Base-by-base conservation (phyloP, 2,888 invertebrate species). In the Xanthorhoe spadicearia region DNA sequence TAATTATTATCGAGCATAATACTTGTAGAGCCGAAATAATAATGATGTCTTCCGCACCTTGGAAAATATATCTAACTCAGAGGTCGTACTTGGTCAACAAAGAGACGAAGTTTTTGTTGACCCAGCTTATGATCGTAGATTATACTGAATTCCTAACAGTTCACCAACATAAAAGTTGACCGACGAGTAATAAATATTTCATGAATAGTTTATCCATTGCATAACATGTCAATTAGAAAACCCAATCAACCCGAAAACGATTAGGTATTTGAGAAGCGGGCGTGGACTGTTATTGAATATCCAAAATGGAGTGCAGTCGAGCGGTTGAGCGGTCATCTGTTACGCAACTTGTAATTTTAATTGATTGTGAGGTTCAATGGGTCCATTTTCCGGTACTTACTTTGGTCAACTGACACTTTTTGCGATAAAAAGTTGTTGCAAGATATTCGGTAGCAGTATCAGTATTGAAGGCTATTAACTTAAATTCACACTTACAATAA, bases 271-370 rank as follows among this genome's bases (percentile, higher is more conserved):
- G 17, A 68, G 68, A 63, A 52, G 48, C 66, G 71, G 64, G 65
- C 70, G 55, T 69, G 48, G 43, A 61, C 66, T 55, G 55, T 67
- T 71, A 70, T 69, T 68, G 63, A 60, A 66, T 54, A 59, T 68
- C 69, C 63, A 69, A 61, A 67, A 57, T 48, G 57, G 53, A 59
- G 71, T 69, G 68, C 72, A 75, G 68, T 74, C 75, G 70, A 71
- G 71, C 77, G 80, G 76, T 67, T 74, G 76, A 72, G 52, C 65
- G 68, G 68, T 65, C 66, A 65, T 66, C 60, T 73, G 68, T 81
- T 80, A 75, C 74, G 64, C 69, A 75, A 77, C 63, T 62, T 66
- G 48, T 69, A 56, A 73, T 66, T 66, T 71, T 65, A 74, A 73
- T 68, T 69, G 68, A 70, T 69, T 66, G 66, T 60, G 61, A 65